Evolutionary conservation across 2,888 invertebrate species (phyloP).

Genomic region (Ernsta delagoae): DNA sequence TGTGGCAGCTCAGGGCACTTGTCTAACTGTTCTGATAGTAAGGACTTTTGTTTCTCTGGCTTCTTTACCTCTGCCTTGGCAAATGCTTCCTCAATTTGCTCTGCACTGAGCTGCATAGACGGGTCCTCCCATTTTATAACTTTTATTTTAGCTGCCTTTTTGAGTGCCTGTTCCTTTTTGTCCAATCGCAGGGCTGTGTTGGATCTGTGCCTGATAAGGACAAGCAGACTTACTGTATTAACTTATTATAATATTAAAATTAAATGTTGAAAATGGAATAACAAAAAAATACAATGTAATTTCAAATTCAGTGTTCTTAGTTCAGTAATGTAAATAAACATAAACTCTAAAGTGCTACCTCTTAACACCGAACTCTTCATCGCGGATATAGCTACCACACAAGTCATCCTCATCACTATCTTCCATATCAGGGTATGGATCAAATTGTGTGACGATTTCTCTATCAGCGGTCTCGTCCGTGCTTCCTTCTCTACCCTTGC

Average conservation of each 20-base stretch:
- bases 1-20: slow-evolving; percentile 91
- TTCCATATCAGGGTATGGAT: slow-evolving; percentile 91
- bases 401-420: slow-evolving; percentile 92
- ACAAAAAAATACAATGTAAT: too few species aligned
- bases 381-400: slow-evolving; percentile 88
- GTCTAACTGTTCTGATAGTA: slow-evolving; percentile 90
- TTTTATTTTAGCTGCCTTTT: slow-evolving; percentile 91
- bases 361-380: slow-evolving; percentile 86
- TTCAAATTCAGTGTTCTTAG: too few species aligned
- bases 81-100: slow-evolving; percentile 86
- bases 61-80: slow-evolving; percentile 69
- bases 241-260: too few species aligned
- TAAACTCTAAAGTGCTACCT: too few species aligned
- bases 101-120: slow-evolving; percentile 73
- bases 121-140: slow-evolving; percentile 89
- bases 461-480: slow-evolving; percentile 67
- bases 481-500: slow-evolving; percentile 61
- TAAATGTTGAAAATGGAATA: too few species aligned
- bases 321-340: too few species aligned
- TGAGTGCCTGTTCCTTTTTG: slow-evolving; percentile 93
- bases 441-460: slow-evolving; percentile 81
- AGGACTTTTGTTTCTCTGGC: slow-evolving; percentile 80
- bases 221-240: too few species aligned
- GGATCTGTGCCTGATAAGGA: slow-evolving; percentile 86
- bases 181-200: slow-evolving; percentile 96